Percentiles rank a stretch among this genome's conserved stretches.
phyloP scores from a whole-genome alignment of 1,140 invertebrate species.

The Paraescarpia echinospica region DNA sequence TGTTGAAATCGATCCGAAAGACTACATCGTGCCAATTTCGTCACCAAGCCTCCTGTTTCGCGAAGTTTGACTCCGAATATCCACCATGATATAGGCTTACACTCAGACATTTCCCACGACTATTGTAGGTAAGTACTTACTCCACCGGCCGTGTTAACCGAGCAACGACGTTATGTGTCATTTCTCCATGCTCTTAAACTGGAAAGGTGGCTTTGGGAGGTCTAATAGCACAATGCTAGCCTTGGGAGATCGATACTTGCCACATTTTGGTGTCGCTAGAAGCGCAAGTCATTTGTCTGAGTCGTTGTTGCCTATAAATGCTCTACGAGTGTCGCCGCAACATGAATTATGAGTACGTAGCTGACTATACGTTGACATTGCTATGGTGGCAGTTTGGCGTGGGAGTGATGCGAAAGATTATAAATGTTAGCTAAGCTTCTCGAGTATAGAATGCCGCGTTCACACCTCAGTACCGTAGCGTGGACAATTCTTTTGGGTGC shows the following conservation, averaged over 20 bases:
- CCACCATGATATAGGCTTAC: not conserved
- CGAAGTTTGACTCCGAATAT: not conserved
- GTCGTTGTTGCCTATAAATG: not conserved
- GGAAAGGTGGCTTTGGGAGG: no score
- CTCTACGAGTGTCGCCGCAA: not conserved
- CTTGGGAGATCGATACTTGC: not conserved
- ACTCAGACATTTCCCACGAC: not conserved
- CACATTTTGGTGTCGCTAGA: not conserved
- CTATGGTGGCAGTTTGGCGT: not conserved
- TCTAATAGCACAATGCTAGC: not conserved
- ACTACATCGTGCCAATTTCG: not conserved
- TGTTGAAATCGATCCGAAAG: not conserved
- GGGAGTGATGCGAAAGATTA: not conserved
- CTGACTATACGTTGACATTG: not conserved
- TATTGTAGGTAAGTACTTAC: not conserved
- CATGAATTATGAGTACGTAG: not conserved
- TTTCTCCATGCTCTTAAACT: no score
- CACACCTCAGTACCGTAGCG: no score
- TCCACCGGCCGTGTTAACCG: no score
- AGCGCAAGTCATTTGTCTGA: not conserved
- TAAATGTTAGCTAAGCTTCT: not conserved
- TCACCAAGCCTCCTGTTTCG: not conserved
- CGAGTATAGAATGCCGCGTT: no score
- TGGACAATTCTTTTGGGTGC: no score
- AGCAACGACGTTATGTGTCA: no score